phyloP scores from a whole-genome alignment of 2,113 vertebrate genomes.

The Sula dactylatra region DNA sequence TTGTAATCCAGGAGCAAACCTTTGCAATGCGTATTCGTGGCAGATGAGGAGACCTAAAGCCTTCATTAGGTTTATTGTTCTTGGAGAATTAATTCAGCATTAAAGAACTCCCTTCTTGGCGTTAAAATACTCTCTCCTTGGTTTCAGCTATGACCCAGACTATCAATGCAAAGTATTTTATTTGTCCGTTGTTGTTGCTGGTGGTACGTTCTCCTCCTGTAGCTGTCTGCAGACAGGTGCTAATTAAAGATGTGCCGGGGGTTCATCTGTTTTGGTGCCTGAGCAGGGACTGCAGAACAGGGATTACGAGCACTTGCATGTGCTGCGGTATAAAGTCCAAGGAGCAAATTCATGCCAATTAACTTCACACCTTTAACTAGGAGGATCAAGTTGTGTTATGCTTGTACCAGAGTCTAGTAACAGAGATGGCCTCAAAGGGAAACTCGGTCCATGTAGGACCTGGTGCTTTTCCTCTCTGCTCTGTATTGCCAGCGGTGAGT shows the following conservation, averaged over 20 bases:
- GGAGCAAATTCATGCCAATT: background rate
- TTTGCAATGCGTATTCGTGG: fast-evolving
- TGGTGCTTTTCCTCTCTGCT: background rate
- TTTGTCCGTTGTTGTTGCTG: fast-evolving
- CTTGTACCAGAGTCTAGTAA: background rate
- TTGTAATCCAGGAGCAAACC: background rate
- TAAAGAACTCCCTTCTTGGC: background rate
- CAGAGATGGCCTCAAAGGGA: background rate
- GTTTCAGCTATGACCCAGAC: background rate
- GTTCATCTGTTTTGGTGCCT: background rate
- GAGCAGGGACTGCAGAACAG: background rate
- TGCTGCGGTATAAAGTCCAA: background rate
- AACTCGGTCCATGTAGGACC: fast-evolving
- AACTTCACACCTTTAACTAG: background rate
- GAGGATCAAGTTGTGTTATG: fast-evolving
- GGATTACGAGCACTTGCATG: fast-evolving
- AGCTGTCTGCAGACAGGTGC: background rate
- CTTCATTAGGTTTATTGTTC: background rate
- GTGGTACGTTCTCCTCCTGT: fast-evolving
- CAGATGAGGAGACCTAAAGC: background rate
- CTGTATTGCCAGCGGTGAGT: fast-evolving
- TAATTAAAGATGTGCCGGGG: background rate
- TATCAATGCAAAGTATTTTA: background rate
- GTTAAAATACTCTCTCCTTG: background rate
- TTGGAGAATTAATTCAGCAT: background rate